Evolutionary conservation across 2,797 vertebrate species (phyloP).

Genomic region (Zalophus californianus): DNA sequence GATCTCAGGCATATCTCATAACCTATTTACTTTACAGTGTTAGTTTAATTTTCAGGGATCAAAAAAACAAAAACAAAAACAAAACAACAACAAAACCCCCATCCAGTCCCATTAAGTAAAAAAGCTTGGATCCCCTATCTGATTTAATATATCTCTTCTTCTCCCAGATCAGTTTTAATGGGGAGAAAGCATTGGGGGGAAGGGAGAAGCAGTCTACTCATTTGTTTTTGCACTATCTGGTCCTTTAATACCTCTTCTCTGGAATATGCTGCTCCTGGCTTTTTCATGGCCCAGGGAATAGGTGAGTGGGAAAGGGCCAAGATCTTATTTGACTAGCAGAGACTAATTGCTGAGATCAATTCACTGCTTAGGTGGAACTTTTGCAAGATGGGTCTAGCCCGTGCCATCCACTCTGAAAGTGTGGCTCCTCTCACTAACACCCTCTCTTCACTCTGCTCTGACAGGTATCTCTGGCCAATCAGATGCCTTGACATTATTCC

Average conservation of each 20-base stretch:
- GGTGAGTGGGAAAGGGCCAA: neutral
- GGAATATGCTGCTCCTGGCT: neutral
- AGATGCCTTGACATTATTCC: neutral
- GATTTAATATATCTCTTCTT: neutral
- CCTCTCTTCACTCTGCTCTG: neutral
- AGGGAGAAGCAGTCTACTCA: neutral
- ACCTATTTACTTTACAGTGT: neutral
- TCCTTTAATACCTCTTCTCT: neutral
- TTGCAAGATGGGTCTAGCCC: neutral
- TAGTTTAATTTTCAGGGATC: neutral
- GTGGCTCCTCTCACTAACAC: neutral
- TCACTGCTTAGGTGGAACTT: neutral
- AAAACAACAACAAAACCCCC: neutral
- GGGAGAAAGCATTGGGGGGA: neutral
- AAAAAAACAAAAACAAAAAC: neutral
- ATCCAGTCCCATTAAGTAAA: neutral
- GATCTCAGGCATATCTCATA: neutral
- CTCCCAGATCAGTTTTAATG: neutral
- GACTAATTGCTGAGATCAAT: neutral
- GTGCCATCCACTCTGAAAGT: neutral
- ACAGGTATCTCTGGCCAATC: neutral
- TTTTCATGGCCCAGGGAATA: no score
- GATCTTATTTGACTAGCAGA: neutral
- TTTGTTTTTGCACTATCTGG: neutral
- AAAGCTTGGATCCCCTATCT: neutral